Evolutionary conservation across 2,797 vertebrate genomes (phyloP), one percentile per base, ranked within the genome.

Genomic region (Hyperoplus lanceolatus): DNA sequence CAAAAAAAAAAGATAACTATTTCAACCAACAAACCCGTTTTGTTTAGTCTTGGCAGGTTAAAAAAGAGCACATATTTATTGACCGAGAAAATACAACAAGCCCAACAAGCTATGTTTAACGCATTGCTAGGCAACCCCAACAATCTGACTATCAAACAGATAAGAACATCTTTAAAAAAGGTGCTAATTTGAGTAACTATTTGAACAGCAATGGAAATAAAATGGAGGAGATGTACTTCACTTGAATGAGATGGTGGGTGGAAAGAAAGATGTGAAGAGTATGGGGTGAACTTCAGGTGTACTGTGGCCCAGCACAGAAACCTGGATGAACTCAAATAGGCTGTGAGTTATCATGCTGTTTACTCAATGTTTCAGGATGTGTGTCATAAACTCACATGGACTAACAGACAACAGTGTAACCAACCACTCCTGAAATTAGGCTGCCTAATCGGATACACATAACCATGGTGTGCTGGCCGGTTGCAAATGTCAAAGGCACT

Each of bases 51-150:
- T 45, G 21, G 46, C 12, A 46, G 29, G 38, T 69, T 60, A 70
- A 65, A 76, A 48, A 48, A 42, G n/a, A 71, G 46, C 36, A 64
- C 39, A 54, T 42, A 72, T 7, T 76, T 18, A 70, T 57, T 13
- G 36, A 38, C 29, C 55, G 13, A 67, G 5, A 16, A 74, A 84
- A 77, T 46, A 61, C 38, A 54, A 29, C 29, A 10, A 73, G 9
- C 18, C 73, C 45, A 64, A 43, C 36, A 46, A 1, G 0, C 36
- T 3, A 38, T 41, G n/a, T 77, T 80, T 65, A 29, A 61, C 53
- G 64, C 5, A 50, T 79, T 6, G 13, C 45, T 66, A 75, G 69
- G 65, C 70, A 77, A 75, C 62, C n/a, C 18, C 16, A 18, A 4
- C 8, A 15, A 21, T 77, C 48, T 76, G 62, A 39, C 14, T 29